phyloP scores from a whole-genome alignment of 64 coral and sea anemone genomes.

The Astreopora myriophthalma region DNA sequence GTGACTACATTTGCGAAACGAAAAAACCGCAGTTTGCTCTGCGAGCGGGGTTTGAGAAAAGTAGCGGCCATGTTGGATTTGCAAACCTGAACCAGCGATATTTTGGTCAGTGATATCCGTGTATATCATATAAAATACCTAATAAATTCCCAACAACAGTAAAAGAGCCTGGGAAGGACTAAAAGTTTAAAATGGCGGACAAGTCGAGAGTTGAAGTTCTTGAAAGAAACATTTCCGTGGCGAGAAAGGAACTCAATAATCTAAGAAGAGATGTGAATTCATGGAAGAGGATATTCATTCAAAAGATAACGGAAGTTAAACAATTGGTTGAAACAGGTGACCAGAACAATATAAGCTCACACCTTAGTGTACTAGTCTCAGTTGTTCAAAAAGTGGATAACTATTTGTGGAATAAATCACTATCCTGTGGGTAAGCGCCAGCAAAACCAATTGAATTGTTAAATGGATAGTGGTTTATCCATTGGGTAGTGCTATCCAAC shows the following conservation, averaged over 20 bases:
- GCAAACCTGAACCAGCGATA: conserved; percentile 28
- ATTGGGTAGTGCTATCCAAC: no score
- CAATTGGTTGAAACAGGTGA: background rate
- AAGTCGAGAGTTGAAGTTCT: background rate
- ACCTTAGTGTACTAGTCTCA: no score
- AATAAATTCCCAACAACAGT: no score
- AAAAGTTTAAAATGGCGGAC: conserved; percentile 29
- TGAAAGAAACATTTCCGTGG: background rate
- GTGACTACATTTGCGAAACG: background rate
- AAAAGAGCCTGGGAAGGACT: background rate
- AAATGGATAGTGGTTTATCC: no score
- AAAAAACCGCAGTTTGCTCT: background rate
- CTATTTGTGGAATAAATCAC: no score
- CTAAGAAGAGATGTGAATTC: background rate
- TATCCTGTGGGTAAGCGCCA: no score
- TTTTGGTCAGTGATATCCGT: background rate
- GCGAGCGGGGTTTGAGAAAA: background rate
- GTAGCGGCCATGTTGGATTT: conserved; percentile 56
- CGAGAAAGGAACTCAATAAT: conserved; percentile 29
- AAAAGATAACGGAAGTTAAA: conserved; percentile 16
- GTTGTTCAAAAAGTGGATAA: no score
- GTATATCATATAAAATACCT: no score
- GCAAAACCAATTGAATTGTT: no score
- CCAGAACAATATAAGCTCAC: background rate
- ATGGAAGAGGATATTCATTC: conserved; percentile 4